Evolutionary conservation across 2,888 invertebrate species (phyloP), one percentile per base, ranked within the genome.

Genomic region (Drosophila robusta): DNA sequence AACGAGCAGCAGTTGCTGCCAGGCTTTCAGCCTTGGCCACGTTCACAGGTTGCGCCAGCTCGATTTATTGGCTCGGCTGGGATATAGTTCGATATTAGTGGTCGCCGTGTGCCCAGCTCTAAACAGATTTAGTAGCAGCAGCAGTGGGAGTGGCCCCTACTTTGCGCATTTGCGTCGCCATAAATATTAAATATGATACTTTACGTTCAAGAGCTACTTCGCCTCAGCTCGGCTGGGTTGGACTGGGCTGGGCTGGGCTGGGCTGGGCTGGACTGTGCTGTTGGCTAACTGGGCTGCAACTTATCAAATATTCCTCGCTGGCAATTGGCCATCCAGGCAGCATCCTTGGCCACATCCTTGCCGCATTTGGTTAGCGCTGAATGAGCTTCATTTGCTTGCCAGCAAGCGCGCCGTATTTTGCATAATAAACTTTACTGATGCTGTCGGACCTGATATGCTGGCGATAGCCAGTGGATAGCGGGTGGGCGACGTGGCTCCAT

Each of bases 151-250:
- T 38, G 24, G 58, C 60, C 44, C 61, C 66, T 69, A 73, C 72
- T 63, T 65, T 70, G 79, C 71, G 70, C 75, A 76, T 79, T 80
- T 80, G 79, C 73, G 83, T 70, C 60, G 63, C 78, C 78, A 90
- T 90, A 90, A 90, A 90, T 90, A 87, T 90, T 88, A 90, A 88
- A 90, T 90, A 78, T 84, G 85, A 90, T 90, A 90, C 81, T 75
- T 82, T 83, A 83, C 80, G 73, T 78, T 78, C 73, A 68, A 52
- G 58, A 68, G 74, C 45, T 62, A 36, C 63, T 74, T 52, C 34
- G 56, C 51, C 66, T 64, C 64, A 56, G 67, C 18, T 18, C 1
- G 18, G 1, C 18, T 18, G 18, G 66, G 51, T 12, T 4, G 12
- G 34, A 4, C 11, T 11, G 32, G 11, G 0, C 11, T 32, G 32